These are phyloP conservation scores for Zaprionus bogoriensis DNA, from an alignment of 2,888 invertebrate species.

Conservation along the genomic window DNA sequence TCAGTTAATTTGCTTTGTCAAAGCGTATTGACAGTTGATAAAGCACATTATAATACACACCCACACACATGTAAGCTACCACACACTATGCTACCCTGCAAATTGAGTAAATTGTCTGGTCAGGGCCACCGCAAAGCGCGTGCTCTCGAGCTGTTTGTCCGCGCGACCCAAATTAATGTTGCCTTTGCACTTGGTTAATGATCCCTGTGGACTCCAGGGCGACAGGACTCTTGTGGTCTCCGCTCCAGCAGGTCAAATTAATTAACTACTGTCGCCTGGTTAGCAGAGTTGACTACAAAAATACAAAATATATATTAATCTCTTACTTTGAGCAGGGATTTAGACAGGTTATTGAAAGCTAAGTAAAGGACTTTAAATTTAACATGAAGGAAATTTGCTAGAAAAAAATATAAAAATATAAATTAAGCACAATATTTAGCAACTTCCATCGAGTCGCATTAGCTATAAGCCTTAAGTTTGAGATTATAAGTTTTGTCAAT, in stretches of 20 bases:
- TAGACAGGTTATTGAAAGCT: no score
- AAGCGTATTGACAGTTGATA: conserved; percentile 55
- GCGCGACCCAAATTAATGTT: conserved; percentile 8
- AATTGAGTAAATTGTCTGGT: conserved; percentile 34
- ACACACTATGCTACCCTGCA: not conserved
- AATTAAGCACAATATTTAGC: no score
- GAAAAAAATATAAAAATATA: no score
- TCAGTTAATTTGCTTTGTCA: conserved; percentile 43
- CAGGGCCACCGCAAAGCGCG: conserved; percentile 15
- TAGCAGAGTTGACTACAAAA: not conserved
- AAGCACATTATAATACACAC: conserved; percentile 47
- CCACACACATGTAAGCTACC: not conserved
- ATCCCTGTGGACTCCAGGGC: no score
- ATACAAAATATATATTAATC: not conserved
- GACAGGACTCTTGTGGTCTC: conserved; percentile 9
- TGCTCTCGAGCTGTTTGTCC: conserved; percentile 18
- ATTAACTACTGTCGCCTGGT: conserved; percentile 23
- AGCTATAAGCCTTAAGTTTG: no score
- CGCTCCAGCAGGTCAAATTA: conserved; percentile 3
- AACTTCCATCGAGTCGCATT: no score
- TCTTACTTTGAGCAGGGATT: no score
- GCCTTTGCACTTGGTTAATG: conserved; percentile 3
- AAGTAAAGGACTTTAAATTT: no score
- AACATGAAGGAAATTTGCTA: no score
- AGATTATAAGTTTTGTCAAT: no score